Conservation (phyloP, 1,140 invertebrate species). For the Neotoxoptera formosana region DNA sequence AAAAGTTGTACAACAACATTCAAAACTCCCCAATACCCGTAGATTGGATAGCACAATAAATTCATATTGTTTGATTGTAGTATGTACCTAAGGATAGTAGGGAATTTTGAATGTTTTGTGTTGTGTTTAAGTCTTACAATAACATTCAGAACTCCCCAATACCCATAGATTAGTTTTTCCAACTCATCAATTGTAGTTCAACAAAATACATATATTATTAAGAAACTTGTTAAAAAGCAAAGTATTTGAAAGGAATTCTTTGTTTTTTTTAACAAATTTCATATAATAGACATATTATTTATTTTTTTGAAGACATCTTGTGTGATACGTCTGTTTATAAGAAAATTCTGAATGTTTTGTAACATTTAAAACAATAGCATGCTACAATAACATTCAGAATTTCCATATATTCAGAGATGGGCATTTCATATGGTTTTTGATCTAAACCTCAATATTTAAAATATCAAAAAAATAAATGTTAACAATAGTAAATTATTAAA, state of each 20-base stretch:
- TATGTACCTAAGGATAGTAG: too few species aligned
- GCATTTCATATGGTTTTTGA: background rate
- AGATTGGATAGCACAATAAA: too few species aligned
- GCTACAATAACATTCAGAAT: background rate
- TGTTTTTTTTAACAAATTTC: background rate
- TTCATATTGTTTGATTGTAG: too few species aligned
- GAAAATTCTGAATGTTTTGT: conserved; percentile 3
- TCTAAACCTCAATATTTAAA: background rate
- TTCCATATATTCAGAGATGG: background rate
- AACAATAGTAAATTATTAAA: too few species aligned
- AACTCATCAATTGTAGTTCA: background rate
- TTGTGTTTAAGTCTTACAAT: background rate
- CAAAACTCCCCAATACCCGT: too few species aligned
- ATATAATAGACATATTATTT: background rate
- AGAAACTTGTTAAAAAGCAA: conserved; percentile 2
- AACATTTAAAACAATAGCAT: background rate
- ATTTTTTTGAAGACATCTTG: background rate
- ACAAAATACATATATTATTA: background rate
- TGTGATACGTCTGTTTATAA: background rate
- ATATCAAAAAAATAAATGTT: too few species aligned
- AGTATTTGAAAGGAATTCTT: background rate
- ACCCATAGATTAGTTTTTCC: background rate
- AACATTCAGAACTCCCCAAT: background rate
- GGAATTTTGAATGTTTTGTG: too few species aligned
- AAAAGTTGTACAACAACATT: too few species aligned